These are phyloP conservation scores for Pollachius pollachius DNA, from an alignment of 2,113 vertebrate genomes.

Conservation along the genomic window DNA sequence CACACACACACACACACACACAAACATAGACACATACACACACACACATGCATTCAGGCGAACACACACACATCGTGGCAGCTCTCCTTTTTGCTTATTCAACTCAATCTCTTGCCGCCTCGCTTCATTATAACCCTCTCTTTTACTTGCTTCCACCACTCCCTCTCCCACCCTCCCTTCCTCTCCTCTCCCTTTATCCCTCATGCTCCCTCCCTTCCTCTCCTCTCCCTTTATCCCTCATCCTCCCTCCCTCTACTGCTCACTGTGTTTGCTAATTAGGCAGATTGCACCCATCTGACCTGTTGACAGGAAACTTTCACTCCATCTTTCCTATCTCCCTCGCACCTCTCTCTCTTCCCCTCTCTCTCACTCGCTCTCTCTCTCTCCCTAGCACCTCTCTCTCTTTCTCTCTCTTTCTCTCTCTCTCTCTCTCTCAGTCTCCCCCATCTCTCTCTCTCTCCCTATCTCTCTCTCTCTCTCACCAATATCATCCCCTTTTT, in stretches of 20 bases:
- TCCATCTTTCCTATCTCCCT: not conserved
- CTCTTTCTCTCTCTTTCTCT: too few species aligned
- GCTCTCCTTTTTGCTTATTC: not conserved
- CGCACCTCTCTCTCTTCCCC: not conserved
- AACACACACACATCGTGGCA: too few species aligned
- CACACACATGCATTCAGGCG: too few species aligned
- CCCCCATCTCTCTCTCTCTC: too few species aligned
- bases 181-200: conserved; percentile 46
- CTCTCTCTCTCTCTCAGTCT: too few species aligned
- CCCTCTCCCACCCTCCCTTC: conserved; percentile 57
- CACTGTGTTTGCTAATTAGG: conserved; percentile 35
- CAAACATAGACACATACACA: too few species aligned
- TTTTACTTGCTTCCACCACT: conserved; percentile 41
- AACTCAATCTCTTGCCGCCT: too few species aligned
- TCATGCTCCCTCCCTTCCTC: conserved; percentile 2
- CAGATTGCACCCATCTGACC: conserved; percentile 22
- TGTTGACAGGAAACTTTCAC: conserved; percentile 1
- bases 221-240: conserved; percentile 17
- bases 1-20: too few species aligned
- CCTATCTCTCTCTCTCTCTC: not conserved
- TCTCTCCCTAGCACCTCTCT: too few species aligned
- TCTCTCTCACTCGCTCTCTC: too few species aligned
- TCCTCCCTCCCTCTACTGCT: conserved; percentile 12
- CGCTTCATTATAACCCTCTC: too few species aligned
- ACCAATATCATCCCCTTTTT: not conserved